Base-by-base conservation (phyloP, 2,113 vertebrate genomes). In the Grus americana region DNA sequence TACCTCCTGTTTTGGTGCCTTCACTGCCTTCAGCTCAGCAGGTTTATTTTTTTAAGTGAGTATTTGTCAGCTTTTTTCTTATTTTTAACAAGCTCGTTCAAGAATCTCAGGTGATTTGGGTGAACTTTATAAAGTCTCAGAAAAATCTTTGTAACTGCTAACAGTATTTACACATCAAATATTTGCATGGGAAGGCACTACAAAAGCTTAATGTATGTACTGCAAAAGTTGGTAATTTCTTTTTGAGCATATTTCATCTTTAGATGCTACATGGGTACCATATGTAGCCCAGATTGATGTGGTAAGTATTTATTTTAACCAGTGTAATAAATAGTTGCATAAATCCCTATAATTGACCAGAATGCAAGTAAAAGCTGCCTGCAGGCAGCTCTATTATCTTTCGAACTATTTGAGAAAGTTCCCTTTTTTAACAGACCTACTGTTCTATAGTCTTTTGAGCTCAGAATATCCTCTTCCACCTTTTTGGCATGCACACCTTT, bases 381-480 rank as follows among this genome's bases (percentile, higher is more conserved):
- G 17, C 34, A 89, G 55, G 32, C 63, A 74, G 52, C 38, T 93
- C 38, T 88, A 10, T 95, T 94, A 89, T 89, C 90, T 88, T 83
- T 73, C 6, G 8, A 70, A 70, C 61, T 94, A 55, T 62, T 84
- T 91, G 16, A 93, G 73, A 91, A 91, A 81, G 30, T 74, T 85
- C 50, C 26, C 7, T 62, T 87, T 86, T 91, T 84, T 52, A 89
- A 49, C 88, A 34, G 44, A 30, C 30, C 15, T 57, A n/a, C 75
- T 90, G 27, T 93, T 62, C 68, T 86, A 47, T 63, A 91, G 65
- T 74, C 86, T 96, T 92, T 84, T 26, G 50, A 93, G 49, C 90
- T 70, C 68, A 96, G 91, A 97, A 96, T 95, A 94, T 76, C 42
- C 36, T 92, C 90, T 95, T 95, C 66, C 71, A 95, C 59, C 30